Percentiles rank a stretch among this genome's conserved stretches.
These are phyloP conservation scores for Pterois miles DNA, from an alignment of 2,797 vertebrate genomes.

Conservation along the genomic window DNA sequence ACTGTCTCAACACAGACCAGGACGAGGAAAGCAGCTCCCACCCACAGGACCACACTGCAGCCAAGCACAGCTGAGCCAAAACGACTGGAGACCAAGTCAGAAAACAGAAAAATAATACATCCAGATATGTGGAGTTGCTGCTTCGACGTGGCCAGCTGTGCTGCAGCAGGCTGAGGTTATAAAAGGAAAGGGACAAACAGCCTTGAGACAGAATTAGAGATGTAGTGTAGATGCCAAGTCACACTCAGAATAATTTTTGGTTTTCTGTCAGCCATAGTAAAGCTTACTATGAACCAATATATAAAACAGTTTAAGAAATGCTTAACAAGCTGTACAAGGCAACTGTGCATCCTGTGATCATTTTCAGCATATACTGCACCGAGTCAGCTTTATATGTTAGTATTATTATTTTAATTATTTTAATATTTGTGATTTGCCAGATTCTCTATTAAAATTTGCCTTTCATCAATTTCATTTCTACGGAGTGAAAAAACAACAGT, in stretches of 20 bases:
- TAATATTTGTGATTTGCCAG: not conserved
- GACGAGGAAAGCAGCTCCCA: slow-evolving; percentile 38
- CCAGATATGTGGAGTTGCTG: not conserved
- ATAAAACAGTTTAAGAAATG: not conserved
- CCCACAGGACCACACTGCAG: slow-evolving; percentile 20
- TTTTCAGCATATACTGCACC: not conserved
- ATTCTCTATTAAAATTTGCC: not conserved
- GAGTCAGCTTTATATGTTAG: not conserved
- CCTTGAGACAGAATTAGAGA: slow-evolving; percentile 1
- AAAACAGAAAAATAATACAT: not conserved
- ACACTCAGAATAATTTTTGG: not conserved
- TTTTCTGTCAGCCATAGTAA: not conserved
- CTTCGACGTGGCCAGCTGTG: slow-evolving; percentile 15
- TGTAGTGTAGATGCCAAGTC: not conserved
- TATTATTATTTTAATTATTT: not conserved
- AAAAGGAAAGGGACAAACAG: slow-evolving; percentile 7
- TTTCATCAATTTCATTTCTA: not conserved
- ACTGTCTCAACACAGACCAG: slow-evolving; percentile 8
- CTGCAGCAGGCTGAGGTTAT: slow-evolving; percentile 1
- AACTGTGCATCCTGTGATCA: not conserved
- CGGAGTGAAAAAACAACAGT: not conserved
- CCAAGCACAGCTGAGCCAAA: slow-evolving; percentile 46
- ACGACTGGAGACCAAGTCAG: not conserved
- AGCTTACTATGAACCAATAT: not conserved
- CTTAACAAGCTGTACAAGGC: not conserved